These are phyloP conservation scores for Rhinoraja longicauda DNA, from an alignment of 2,797 vertebrate genomes.

Conservation along the genomic window DNA sequence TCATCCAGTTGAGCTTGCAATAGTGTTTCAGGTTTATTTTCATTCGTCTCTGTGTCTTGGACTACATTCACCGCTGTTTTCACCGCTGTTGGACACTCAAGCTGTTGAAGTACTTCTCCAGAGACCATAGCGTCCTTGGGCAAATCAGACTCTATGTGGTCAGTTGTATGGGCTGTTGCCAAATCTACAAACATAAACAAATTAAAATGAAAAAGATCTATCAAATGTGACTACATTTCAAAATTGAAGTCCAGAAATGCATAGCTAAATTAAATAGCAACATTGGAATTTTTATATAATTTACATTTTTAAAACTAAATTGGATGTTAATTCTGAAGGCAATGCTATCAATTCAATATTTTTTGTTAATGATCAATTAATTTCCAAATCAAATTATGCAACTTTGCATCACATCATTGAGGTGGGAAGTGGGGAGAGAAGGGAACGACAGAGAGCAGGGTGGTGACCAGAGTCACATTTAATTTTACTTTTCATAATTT, in stretches of 20 bases:
- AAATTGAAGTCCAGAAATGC: neutral
- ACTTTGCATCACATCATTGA: no score
- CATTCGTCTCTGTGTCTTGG: slow-evolving; percentile 47
- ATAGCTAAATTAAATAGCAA: neutral
- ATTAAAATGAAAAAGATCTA: neutral
- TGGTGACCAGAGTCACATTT: neutral
- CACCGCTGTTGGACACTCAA: slow-evolving; percentile 43
- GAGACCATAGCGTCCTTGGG: slow-evolving; percentile 44
- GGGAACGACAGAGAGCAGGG: neutral
- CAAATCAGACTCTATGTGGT: neutral
- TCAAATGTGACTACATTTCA: neutral
- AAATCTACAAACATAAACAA: neutral
- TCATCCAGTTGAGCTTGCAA: slow-evolving; percentile 39
- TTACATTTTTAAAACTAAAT: neutral
- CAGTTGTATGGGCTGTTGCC: neutral
- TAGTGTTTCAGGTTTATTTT: slow-evolving; percentile 54
- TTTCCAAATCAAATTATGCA: no score
- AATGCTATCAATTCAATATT: neutral
- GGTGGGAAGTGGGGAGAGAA: no score
- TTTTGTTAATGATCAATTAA: no score
- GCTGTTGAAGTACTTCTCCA: slow-evolving; percentile 44
- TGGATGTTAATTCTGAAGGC: neutral
- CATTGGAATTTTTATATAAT: neutral
- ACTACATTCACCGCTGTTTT: slow-evolving; percentile 45
- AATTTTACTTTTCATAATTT: neutral